Conservation (phyloP, 2,797 vertebrate genomes). For the Denticeps clupeoides region DNA sequence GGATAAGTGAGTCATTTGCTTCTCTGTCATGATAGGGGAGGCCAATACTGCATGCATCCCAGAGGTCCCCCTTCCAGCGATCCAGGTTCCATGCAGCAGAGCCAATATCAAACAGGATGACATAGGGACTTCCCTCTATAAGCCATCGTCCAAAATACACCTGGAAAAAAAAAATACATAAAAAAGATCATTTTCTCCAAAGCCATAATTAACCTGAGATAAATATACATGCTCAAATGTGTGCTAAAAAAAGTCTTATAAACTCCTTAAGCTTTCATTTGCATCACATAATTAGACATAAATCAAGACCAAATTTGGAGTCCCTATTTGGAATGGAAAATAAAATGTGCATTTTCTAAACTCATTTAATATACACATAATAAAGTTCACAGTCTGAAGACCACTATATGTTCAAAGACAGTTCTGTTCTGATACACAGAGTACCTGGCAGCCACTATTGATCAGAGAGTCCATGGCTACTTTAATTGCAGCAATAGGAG, state of each 20-base stretch:
- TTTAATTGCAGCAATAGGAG: constrained; percentile 56
- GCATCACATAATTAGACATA: too few relatives aligned
- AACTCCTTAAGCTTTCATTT: too few relatives aligned
- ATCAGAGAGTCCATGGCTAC: constrained; percentile 73
- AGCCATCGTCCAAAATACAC: constrained; percentile 88
- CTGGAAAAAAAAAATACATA: constrained; percentile 53
- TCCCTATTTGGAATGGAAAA: too few relatives aligned
- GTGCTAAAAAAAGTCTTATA: too few relatives aligned
- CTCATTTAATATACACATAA: not conserved
- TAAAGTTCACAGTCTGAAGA: too few relatives aligned
- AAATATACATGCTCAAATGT: not conserved
- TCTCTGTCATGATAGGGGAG: constrained; percentile 80
- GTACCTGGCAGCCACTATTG: constrained; percentile 79
- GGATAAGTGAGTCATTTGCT: constrained; percentile 80
- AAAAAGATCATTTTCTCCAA: too few relatives aligned
- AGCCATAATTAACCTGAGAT: not conserved
- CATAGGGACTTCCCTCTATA: constrained; percentile 86
- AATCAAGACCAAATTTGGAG: too few relatives aligned
- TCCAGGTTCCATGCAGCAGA: constrained; percentile 86
- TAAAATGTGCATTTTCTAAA: too few relatives aligned
- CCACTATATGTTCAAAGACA: too few relatives aligned
- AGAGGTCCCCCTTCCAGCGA: constrained; percentile 87
- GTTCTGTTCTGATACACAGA: too few relatives aligned
- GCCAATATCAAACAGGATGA: constrained; percentile 81
- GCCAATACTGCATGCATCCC: constrained; percentile 74